Percentiles rank a stretch among this genome's conserved stretches.
Conservation (phyloP, 2,888 invertebrate genomes). For the Andrena flavipes region DNA sequence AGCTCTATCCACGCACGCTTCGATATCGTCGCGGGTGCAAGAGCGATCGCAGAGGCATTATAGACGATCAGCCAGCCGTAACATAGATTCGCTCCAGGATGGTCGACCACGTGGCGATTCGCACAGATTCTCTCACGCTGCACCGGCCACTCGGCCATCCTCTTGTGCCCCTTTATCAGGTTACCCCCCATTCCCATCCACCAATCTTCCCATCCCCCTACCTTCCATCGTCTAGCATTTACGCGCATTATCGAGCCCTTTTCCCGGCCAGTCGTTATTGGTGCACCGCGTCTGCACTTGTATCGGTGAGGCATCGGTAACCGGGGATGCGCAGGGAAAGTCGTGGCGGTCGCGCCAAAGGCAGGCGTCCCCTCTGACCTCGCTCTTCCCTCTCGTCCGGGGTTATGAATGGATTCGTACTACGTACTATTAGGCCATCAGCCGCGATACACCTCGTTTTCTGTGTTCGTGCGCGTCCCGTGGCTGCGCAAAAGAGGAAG, state of each 20-base stretch:
- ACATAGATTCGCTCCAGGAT: slow-evolving; percentile 35
- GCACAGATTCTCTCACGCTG: slow-evolving; percentile 51
- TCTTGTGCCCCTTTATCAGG: slow-evolving; percentile 26
- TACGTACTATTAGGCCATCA: slow-evolving; percentile 76
- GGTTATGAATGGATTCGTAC: slow-evolving; percentile 77
- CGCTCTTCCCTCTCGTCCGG: slow-evolving; percentile 48
- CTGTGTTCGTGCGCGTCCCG: slow-evolving; percentile 56
- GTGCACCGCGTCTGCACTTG: not conserved
- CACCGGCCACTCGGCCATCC: slow-evolving; percentile 14
- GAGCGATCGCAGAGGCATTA: slow-evolving; percentile 43
- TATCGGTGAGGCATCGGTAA: not conserved
- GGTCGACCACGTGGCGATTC: slow-evolving; percentile 43
- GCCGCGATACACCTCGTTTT: slow-evolving; percentile 68
- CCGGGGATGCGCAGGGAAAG: slow-evolving; percentile 7
- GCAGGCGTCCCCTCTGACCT: slow-evolving; percentile 41
- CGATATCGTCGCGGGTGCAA: slow-evolving; percentile 24
- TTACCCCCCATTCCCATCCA: not conserved
- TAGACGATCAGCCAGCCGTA: slow-evolving; percentile 47
- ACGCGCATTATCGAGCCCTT: not conserved
- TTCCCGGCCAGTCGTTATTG: slow-evolving; percentile 1
- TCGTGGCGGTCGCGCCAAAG: slow-evolving; percentile 38
- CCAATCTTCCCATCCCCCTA: not conserved
- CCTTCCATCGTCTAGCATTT: slow-evolving; percentile 2
- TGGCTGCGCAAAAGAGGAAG: slow-evolving; percentile 50
- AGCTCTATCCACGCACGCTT: not conserved